A percentile compares a stretch with the other conserved stretches of the same genome.
Conservation (phyloP, 2,797 vertebrate species). For the Ispidina lecontei region DNA sequence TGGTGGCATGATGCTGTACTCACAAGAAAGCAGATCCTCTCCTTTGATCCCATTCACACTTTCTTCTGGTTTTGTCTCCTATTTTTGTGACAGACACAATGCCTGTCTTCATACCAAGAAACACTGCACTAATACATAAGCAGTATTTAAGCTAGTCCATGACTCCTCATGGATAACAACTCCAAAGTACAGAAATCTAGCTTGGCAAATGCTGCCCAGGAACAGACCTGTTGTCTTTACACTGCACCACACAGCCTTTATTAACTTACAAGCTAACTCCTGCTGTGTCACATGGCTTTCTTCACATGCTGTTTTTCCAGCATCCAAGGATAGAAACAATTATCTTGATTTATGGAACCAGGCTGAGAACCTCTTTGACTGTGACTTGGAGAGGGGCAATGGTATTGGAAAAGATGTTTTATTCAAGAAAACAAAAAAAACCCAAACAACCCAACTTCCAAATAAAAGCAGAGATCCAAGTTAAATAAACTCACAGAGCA, state of each 20-base stretch:
- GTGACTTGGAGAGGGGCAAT: neutral
- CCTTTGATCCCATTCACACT: neutral
- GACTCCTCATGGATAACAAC: neutral
- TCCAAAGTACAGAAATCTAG: neutral
- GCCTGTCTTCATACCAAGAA: neutral
- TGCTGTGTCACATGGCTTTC: neutral
- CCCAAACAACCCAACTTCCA: neutral
- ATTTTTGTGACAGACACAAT: neutral
- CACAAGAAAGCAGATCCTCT: neutral
- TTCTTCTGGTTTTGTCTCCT: neutral
- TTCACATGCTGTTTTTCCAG: slow-evolving; percentile 6
- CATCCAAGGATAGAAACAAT: slow-evolving; percentile 21
- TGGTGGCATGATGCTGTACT: neutral
- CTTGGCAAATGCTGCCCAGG: slow-evolving; percentile 12
- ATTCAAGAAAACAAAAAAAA: slow-evolving; percentile 42
- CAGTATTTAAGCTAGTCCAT: neutral
- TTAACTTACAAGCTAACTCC: slow-evolving; percentile 41
- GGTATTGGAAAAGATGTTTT: slow-evolving; percentile 28
- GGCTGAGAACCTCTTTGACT: slow-evolving; percentile 17
- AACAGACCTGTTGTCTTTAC: neutral
- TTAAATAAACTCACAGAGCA: slow-evolving; percentile 2
- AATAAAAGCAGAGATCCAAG: neutral
- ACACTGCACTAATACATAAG: neutral
- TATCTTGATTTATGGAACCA: slow-evolving; percentile 30
- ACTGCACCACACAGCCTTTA: slow-evolving; percentile 5